Evolutionary conservation across 2,797 vertebrate species (phyloP).

Genomic region (Coregonus sp.): DNA sequence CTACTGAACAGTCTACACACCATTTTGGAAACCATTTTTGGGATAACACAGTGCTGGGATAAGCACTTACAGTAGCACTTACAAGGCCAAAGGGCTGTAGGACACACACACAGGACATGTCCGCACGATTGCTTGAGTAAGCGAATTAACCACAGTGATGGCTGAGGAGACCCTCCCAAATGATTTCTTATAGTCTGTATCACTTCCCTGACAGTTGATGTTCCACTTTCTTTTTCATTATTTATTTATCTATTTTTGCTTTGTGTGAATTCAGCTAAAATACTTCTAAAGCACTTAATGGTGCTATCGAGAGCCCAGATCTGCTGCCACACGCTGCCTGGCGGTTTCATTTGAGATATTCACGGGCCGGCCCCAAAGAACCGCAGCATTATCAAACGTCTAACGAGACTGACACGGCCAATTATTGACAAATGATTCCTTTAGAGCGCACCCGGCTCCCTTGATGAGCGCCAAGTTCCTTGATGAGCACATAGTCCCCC

Average conservation of each 20-base stretch:
- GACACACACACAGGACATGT: constrained; percentile 33
- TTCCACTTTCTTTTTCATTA: constrained; percentile 78
- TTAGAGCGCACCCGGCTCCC: constrained; percentile 51
- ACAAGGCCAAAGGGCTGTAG: constrained; percentile 41
- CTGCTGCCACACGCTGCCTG: constrained; percentile 79
- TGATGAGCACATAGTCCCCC: constrained; percentile 30
- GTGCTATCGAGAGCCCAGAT: constrained; percentile 73
- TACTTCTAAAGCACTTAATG: constrained; percentile 83
- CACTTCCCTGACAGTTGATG: constrained; percentile 78
- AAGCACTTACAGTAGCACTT: constrained; percentile 54
- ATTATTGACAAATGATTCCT: constrained; percentile 86
- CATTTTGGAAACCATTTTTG: constrained; percentile 21
- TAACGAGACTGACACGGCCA: constrained; percentile 79
- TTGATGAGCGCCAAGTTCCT: constrained; percentile 48
- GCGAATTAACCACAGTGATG: constrained; percentile 74
- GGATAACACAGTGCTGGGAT: constrained; percentile 55
- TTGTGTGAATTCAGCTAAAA: constrained; percentile 88
- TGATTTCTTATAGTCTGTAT: constrained; percentile 82
- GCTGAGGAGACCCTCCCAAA: constrained; percentile 77
- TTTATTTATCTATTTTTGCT: constrained; percentile 78
- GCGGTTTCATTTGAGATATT: constrained; percentile 64
- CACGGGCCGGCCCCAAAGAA: constrained; percentile 64
- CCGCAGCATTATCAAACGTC: constrained; percentile 71
- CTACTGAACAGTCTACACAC: constrained; percentile 26
- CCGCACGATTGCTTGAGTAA: constrained; percentile 77